Evolutionary conservation across 2,113 vertebrate species (phyloP).

Genomic region (Pipa parva): DNA sequence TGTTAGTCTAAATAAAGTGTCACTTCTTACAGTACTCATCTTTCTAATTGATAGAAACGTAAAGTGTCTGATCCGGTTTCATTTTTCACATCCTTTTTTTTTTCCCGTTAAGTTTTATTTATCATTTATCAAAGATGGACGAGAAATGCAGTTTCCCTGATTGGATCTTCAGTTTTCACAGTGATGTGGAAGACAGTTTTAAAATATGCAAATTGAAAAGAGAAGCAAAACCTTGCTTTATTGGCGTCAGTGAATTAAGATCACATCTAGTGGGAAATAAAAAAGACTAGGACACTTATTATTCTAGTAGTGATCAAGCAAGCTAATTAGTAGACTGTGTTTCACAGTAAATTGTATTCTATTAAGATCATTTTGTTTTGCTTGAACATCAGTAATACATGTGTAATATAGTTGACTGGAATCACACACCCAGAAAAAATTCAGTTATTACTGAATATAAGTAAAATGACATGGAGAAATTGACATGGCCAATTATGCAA

Average conservation of each 20-base stretch:
- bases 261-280: slow-evolving; percentile 39
- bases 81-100: too few species aligned
- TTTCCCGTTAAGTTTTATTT: slow-evolving; percentile 25
- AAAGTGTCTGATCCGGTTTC: too few species aligned
- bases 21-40: too few species aligned
- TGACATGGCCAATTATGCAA: slow-evolving; percentile 29
- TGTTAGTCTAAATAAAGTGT: too few species aligned
- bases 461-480: slow-evolving; percentile 7
- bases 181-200: slow-evolving; percentile 25
- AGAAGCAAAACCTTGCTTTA: slow-evolving; percentile 31
- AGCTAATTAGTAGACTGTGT: slow-evolving; percentile 35
- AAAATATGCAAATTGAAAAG: slow-evolving; percentile 40
- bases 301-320: slow-evolving; percentile 21
- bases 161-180: slow-evolving; percentile 31
- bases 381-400: slow-evolving; percentile 35
- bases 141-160: slow-evolving; percentile 21
- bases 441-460: slow-evolving; percentile 27
- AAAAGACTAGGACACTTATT: slow-evolving; percentile 31
- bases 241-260: slow-evolving; percentile 39
- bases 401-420: slow-evolving; percentile 18
- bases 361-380: slow-evolving; percentile 36
- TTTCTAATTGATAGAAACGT: too few species aligned
- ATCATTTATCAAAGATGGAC: slow-evolving; percentile 26
- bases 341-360: slow-evolving; percentile 29
- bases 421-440: slow-evolving; percentile 16